Evolutionary conservation across 1,140 invertebrate genomes (phyloP).

Genomic region (Drosophila burlai): DNA sequence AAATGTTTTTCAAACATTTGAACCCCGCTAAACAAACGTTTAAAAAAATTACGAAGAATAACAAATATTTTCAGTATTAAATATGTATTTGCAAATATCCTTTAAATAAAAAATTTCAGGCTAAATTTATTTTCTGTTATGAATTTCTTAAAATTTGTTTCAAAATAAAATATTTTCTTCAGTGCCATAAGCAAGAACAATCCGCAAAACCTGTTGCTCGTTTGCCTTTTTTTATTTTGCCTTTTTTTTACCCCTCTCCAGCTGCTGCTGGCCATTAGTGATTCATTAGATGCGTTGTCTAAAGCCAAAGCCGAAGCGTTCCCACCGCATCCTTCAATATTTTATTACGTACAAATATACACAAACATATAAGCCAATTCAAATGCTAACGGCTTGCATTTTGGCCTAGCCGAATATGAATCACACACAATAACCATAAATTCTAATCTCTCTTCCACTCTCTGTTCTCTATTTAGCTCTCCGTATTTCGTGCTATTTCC

Average conservation of each 20-base stretch:
- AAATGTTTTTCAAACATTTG: too few relatives aligned
- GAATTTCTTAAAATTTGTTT: too few relatives aligned
- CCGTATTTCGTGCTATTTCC: slow-evolving; percentile 38
- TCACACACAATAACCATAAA: slow-evolving; percentile 25
- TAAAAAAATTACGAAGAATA: too few relatives aligned
- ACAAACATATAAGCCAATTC: slow-evolving; percentile 6
- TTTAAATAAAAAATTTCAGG: too few relatives aligned
- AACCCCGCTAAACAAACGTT: too few relatives aligned
- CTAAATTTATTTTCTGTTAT: too few relatives aligned
- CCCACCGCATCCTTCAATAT: slow-evolving; percentile 32
- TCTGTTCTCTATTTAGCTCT: not conserved
- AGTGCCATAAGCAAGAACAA: slow-evolving; percentile 14
- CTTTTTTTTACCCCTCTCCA: slow-evolving; percentile 12
- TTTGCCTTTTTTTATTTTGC: slow-evolving; percentile 45
- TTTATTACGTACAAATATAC: not conserved
- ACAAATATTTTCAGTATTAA: too few relatives aligned
- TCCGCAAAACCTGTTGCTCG: slow-evolving; percentile 50
- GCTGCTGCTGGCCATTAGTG: slow-evolving; percentile 43
- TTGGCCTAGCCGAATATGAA: slow-evolving; percentile 32
- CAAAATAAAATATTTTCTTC: slow-evolving; percentile 7
- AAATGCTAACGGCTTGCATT: slow-evolving; percentile 29
- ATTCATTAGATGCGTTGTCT: slow-evolving; percentile 52
- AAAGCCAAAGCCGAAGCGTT: slow-evolving; percentile 20
- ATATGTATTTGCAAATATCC: too few relatives aligned
- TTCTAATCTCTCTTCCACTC: slow-evolving; percentile 9